A percentile compares a stretch with the other conserved stretches of the same genome.
These are phyloP conservation scores for Axis porcinus DNA, from an alignment of 2,113 vertebrate species.

Conservation along the genomic window DNA sequence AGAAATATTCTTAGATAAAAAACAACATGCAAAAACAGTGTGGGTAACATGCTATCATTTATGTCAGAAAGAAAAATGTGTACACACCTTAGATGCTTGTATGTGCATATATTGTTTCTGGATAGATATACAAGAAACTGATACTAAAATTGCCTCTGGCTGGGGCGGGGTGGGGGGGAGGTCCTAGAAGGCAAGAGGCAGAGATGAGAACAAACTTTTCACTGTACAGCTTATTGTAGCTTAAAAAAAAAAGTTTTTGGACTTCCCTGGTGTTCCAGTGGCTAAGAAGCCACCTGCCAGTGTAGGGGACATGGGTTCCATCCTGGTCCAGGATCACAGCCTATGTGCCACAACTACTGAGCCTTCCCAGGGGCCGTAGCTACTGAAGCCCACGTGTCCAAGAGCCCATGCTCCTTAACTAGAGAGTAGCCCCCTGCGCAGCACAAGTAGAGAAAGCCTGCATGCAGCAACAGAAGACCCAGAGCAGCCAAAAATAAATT, in stretches of 20 bases:
- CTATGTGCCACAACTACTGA: not conserved
- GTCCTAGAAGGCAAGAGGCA: not conserved
- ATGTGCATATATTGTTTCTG: not conserved
- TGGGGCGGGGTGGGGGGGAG: too few relatives aligned
- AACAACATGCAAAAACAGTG: not conserved
- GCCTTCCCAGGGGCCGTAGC: not conserved
- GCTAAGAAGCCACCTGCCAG: not conserved
- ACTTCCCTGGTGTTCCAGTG: not conserved
- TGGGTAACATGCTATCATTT: not conserved
- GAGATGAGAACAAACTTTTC: not conserved
- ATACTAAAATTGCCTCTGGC: not conserved
- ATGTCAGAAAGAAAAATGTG: not conserved
- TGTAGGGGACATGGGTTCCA: not conserved
- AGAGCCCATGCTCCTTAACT: not conserved
- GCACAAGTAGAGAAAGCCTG: not conserved
- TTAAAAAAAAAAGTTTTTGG: not conserved
- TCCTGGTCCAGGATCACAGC: not conserved
- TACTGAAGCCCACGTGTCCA: not conserved
- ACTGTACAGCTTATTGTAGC: not conserved
- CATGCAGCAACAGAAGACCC: not conserved
- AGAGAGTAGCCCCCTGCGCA: not conserved
- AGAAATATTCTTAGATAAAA: constrained; percentile 14
- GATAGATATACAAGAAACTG: not conserved
- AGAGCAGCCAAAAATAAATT: not conserved
- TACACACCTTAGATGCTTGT: not conserved